phyloP scores from a whole-genome alignment of 1,140 invertebrate species.

The Radopholus similis region DNA sequence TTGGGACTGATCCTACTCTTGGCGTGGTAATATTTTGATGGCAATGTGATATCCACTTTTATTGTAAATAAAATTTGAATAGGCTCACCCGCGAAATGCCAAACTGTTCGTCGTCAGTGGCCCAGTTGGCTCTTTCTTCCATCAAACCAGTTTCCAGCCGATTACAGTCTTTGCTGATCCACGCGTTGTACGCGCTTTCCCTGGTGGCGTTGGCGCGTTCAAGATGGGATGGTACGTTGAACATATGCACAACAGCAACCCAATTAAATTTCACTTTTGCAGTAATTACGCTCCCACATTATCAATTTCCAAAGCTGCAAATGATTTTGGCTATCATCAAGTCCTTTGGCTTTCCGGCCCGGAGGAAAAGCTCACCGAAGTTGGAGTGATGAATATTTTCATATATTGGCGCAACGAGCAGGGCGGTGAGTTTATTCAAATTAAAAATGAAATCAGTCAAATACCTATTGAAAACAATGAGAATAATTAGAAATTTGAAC shows the following conservation, averaged over 20 bases:
- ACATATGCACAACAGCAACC: neutral
- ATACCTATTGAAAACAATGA: neutral
- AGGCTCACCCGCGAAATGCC: conserved; percentile 73
- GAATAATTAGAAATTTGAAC: conserved; percentile 4
- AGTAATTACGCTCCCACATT: conserved; percentile 68
- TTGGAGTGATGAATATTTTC: conserved; percentile 98
- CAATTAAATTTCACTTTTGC: conserved; percentile 14
- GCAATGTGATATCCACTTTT: no score
- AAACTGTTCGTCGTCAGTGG: conserved; percentile 82
- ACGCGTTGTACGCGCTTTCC: conserved; percentile 80
- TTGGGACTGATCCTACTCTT: conserved; percentile 85
- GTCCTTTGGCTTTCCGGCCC: conserved; percentile 94
- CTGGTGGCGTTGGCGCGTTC: conserved; percentile 84
- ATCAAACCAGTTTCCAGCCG: conserved; percentile 70
- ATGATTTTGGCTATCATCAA: conserved; percentile 79
- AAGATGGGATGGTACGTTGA: conserved; percentile 78
- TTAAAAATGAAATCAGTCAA: conserved; percentile 8
- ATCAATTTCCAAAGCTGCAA: conserved; percentile 70
- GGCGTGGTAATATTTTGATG: no score
- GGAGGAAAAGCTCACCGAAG: conserved; percentile 90
- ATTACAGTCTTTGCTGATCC: conserved; percentile 78
- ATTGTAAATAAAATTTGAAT: no score
- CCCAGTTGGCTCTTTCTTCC: conserved; percentile 87
- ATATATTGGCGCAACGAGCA: conserved; percentile 79
- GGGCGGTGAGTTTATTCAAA: conserved; percentile 70